phyloP scores from a whole-genome alignment of 2,888 invertebrate genomes.

The Cataglyphis albicans region DNA sequence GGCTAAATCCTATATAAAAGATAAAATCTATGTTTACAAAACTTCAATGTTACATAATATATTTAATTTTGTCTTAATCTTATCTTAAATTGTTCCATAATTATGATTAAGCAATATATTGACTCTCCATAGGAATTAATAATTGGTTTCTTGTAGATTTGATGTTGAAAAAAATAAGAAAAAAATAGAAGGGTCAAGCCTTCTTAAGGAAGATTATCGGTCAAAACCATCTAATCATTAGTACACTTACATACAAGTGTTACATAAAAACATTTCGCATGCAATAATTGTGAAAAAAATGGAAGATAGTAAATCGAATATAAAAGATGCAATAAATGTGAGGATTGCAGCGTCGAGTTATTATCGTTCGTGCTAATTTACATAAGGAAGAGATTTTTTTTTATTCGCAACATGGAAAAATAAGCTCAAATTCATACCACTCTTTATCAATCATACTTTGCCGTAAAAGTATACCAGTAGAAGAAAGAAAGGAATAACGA shows the following conservation, averaged over 20 bases:
- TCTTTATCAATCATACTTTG: not conserved
- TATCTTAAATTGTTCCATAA: not conserved
- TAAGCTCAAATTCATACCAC: not conserved
- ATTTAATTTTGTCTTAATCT: not conserved
- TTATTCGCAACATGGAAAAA: not conserved
- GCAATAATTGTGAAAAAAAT: not conserved
- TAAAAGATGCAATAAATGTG: no score
- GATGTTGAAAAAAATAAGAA: not conserved
- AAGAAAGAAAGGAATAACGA: not conserved
- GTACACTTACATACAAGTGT: not conserved
- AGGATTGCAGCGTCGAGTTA: not conserved
- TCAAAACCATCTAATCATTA: not conserved
- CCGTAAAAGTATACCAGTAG: not conserved
- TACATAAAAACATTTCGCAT: not conserved
- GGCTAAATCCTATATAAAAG: slow-evolving; percentile 86
- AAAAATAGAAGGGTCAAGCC: not conserved
- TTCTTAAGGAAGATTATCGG: not conserved
- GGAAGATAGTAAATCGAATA: not conserved
- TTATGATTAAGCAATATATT: not conserved
- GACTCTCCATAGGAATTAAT: not conserved
- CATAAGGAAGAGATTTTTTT: not conserved
- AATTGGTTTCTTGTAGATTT: not conserved
- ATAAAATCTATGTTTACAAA: slow-evolving; percentile 23
- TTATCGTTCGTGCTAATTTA: not conserved
- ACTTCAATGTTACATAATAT: not conserved